Evolutionary conservation across 2,113 vertebrate genomes (phyloP).

Genomic region (Sitta europaea): DNA sequence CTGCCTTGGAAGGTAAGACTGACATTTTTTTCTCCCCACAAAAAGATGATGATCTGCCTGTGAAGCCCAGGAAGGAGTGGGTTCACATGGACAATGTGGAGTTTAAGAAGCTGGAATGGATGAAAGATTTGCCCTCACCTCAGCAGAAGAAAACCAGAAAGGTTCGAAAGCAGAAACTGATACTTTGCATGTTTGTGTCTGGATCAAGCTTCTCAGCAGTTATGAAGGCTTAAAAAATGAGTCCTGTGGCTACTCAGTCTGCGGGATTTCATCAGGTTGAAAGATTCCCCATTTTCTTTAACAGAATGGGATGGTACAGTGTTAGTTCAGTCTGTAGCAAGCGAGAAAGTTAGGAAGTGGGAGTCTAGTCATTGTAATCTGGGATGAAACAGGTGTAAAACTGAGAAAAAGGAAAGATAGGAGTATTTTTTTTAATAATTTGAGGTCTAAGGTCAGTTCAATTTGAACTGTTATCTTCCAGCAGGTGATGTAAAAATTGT

Average conservation of each 20-base stretch:
- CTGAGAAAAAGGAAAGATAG: neutral
- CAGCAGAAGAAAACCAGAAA: slow-evolving; percentile 81
- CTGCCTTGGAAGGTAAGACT: neutral
- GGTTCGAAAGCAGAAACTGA: slow-evolving; percentile 60
- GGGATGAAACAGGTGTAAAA: neutral
- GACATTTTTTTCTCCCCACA: neutral
- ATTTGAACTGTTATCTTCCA: neutral
- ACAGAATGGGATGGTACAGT: neutral
- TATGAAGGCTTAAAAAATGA: neutral
- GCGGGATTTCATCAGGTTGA: neutral
- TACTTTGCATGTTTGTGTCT: neutral
- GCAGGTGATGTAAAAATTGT: neutral
- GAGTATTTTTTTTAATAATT: neutral
- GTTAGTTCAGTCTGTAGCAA: neutral
- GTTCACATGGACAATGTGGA: slow-evolving; percentile 92
- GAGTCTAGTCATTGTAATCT: neutral
- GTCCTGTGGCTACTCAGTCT: neutral
- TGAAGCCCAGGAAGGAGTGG: slow-evolving; percentile 88
- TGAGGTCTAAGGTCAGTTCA: neutral
- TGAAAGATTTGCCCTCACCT: slow-evolving; percentile 81
- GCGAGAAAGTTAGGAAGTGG: neutral
- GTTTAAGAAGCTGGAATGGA: slow-evolving; percentile 94
- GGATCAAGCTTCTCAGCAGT: neutral
- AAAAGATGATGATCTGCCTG: slow-evolving; percentile 71
- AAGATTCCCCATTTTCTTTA: neutral